A percentile compares a stretch with the other conserved stretches of the same genome.
Evolutionary conservation across 2,888 invertebrate genomes (phyloP).

Genomic region (Petrolisthes cinctipes): DNA sequence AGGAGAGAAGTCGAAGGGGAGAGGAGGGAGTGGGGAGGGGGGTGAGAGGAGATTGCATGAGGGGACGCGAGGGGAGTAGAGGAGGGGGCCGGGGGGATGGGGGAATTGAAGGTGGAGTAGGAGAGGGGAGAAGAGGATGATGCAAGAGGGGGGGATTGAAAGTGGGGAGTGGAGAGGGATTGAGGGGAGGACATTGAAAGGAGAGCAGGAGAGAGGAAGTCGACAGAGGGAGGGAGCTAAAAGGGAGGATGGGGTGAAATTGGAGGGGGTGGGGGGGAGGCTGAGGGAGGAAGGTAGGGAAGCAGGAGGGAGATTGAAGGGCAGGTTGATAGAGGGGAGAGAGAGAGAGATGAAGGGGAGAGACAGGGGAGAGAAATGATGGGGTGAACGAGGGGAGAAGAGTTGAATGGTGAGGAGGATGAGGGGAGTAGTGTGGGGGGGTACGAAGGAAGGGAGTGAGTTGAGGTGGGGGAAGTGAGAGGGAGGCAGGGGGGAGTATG

Average conservation of each 20-base stretch:
- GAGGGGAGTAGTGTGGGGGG: neutral
- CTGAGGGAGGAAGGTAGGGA: conserved; percentile 24
- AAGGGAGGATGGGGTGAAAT: neutral
- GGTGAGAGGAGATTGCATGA: neutral
- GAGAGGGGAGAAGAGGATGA: neutral
- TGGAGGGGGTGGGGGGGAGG: neutral
- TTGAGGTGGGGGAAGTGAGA: neutral
- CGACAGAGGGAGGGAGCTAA: neutral
- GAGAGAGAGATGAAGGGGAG: neutral
- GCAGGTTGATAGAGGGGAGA: neutral
- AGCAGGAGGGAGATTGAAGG: neutral
- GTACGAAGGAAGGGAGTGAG: neutral
- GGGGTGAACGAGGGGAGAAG: neutral
- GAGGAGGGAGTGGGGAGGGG: conserved; percentile 1
- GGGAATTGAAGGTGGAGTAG: neutral
- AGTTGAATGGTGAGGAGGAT: neutral
- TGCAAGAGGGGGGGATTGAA: conserved; percentile 22
- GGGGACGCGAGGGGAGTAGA: neutral
- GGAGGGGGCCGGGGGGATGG: neutral
- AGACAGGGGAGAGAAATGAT: neutral
- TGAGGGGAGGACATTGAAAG: neutral
- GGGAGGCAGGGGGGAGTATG: neutral
- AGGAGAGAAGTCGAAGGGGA: neutral
- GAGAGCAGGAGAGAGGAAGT: neutral
- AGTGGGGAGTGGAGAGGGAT: conserved; percentile 8